Base-by-base conservation (phyloP, 64 coral and sea anemone genomes). In the Pocillopora damicornis region DNA sequence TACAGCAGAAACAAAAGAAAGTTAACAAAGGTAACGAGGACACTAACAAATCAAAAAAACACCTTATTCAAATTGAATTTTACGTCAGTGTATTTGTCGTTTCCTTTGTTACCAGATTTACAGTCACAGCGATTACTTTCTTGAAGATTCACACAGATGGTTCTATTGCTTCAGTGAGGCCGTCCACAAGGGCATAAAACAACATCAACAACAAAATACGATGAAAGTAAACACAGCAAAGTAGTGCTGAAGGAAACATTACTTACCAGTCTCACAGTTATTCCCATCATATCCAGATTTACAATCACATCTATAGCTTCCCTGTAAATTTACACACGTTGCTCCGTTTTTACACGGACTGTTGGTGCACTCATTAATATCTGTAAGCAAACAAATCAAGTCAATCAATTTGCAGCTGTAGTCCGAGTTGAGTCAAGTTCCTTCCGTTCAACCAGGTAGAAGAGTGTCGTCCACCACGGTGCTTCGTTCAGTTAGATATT, bases 281-380 rank as follows among this genome's bases (percentile, higher is more conserved):
- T n/a, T 10, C 42, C 89, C 89, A 22, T 22, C 35, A 75, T 59
- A 95, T 64, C 83, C 84, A 59, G 88, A 37, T 38, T 26, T 12
- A 37, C 88, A 90, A 64, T 17, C 73, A 37, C 91, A 93, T 1
- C 75, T 61, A 63, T 95, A 91, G 11, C 77, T 76, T 83, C 73
- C 83, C 13, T 73, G 61, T 67, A 87, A 62, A 87, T 95, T 74
- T 0, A 83, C 35, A 63, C 89, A 95, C 2, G 63, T 90, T 1
- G 56, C 93, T 2, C 51, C 86, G 75, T 95, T 88, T 20, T 82
- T 51, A 37, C 93, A 95, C 61, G 85, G 84, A 11, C 12, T 75
- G 36, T 67, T 64, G 13, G 35, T 12, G 63, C 93, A 91, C 9
- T 88, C 77, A 23, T 91, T 58, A 30, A 88, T 30, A 92, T 88